These are phyloP conservation scores for Charina bottae DNA, from an alignment of 2,113 vertebrate genomes.

Conservation along the genomic window DNA sequence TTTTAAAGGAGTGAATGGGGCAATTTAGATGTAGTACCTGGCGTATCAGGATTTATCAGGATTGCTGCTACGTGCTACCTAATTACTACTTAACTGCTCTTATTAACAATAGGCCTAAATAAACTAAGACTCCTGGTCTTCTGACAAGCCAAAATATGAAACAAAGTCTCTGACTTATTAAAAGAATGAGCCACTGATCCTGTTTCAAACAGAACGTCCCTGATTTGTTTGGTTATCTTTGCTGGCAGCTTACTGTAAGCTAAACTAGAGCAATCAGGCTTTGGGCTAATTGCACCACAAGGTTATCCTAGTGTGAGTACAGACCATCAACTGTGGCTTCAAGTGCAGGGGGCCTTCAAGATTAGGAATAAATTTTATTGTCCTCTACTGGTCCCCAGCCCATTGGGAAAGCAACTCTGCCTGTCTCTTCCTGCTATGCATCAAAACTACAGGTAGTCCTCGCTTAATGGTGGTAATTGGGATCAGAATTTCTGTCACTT, in stretches of 20 bases:
- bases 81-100: not conserved
- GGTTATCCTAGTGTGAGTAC: not conserved
- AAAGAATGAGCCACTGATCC: not conserved
- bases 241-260: not conserved
- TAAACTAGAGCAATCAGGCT: not conserved
- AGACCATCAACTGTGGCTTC: not conserved
- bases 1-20: not conserved
- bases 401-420: not conserved
- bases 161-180: not conserved
- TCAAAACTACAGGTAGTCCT: not conserved
- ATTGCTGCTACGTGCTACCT: not conserved
- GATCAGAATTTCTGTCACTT: not conserved
- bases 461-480: not conserved
- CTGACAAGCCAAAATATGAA: not conserved
- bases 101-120: not conserved
- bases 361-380: not conserved
- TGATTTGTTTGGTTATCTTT: not conserved
- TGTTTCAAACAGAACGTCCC: not conserved
- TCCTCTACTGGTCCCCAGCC: not conserved
- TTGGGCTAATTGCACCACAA: too few species aligned
- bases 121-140: not conserved
- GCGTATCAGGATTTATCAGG: not conserved
- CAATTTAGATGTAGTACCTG: not conserved
- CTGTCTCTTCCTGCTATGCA: not conserved
- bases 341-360: not conserved